Evolutionary conservation across 2,113 vertebrate species (phyloP).

Genomic region (Sceloporus tristichus): DNA sequence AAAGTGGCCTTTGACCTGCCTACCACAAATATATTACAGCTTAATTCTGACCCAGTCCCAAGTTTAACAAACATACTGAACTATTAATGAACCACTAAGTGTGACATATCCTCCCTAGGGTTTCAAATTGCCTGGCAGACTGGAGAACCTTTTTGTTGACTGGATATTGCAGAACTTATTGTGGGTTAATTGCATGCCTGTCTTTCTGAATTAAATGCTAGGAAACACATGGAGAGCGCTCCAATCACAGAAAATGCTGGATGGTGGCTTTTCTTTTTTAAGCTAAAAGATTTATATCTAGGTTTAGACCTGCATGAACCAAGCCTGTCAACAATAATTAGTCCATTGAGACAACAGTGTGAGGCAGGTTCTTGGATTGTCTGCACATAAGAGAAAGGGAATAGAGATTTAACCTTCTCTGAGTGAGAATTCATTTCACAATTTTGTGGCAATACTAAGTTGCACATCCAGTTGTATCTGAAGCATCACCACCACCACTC

Average conservation of each 20-base stretch:
- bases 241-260: conserved; percentile 18
- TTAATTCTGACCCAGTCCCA: conserved; percentile 24
- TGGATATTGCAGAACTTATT: conserved; percentile 3
- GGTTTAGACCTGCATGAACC: not conserved
- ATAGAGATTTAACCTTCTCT: not conserved
- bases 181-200: conserved; percentile 40
- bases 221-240: conserved; percentile 5
- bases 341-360: not conserved
- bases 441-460: not conserved
- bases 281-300: conserved; percentile 3
- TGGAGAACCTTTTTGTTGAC: conserved; percentile 21
- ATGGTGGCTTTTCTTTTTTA: conserved; percentile 1
- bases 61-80: conserved; percentile 35
- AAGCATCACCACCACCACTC: not conserved
- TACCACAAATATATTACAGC: conserved; percentile 26
- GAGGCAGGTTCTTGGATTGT: not conserved
- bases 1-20: conserved; percentile 14
- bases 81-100: conserved; percentile 22
- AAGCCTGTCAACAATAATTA: not conserved
- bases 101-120: conserved; percentile 30
- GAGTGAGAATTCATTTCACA: not conserved
- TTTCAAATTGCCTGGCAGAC: conserved; percentile 22
- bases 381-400: not conserved
- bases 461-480: not conserved
- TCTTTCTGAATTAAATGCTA: conserved; percentile 47